phyloP scores from a whole-genome alignment of 2,888 invertebrate genomes.

The Syrista parreyssii region DNA sequence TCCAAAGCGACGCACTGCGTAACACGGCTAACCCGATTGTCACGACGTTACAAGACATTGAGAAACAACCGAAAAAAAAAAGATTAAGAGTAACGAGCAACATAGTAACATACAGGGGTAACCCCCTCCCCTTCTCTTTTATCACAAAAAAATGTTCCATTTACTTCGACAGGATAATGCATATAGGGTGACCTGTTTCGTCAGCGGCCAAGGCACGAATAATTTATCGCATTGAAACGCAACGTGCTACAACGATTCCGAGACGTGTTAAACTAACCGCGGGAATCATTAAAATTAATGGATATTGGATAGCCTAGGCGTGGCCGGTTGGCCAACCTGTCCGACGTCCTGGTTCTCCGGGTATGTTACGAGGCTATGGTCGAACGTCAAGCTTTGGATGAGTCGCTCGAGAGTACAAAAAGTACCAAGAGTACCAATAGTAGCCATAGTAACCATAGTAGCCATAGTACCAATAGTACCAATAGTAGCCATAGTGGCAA shows the following conservation, averaged over 20 bases:
- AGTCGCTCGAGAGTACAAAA: not conserved
- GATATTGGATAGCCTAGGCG: slow-evolving; percentile 53
- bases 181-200: not conserved
- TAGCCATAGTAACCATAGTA: no score
- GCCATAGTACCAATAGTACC: no score
- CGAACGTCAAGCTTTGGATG: not conserved
- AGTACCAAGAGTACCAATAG: no score
- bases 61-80: not conserved
- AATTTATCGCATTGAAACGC: not conserved
- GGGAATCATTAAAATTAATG: slow-evolving; percentile 58
- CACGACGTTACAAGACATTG: not conserved
- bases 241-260: not conserved
- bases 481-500: not conserved
- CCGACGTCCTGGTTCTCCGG: not conserved
- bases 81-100: not conserved
- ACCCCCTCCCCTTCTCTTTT: no score
- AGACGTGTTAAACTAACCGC: slow-evolving; percentile 53
- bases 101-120: not conserved
- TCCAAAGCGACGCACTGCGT: not conserved
- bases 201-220: not conserved
- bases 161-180: not conserved
- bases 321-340: slow-evolving; percentile 15
- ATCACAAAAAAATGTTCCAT: not conserved
- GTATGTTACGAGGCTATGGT: not conserved
- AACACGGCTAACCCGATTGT: not conserved